A percentile compares a stretch with the other conserved stretches of the same genome.
These are phyloP conservation scores for Lithophane leautieri DNA, from an alignment of 2,888 invertebrate genomes.

Conservation along the genomic window DNA sequence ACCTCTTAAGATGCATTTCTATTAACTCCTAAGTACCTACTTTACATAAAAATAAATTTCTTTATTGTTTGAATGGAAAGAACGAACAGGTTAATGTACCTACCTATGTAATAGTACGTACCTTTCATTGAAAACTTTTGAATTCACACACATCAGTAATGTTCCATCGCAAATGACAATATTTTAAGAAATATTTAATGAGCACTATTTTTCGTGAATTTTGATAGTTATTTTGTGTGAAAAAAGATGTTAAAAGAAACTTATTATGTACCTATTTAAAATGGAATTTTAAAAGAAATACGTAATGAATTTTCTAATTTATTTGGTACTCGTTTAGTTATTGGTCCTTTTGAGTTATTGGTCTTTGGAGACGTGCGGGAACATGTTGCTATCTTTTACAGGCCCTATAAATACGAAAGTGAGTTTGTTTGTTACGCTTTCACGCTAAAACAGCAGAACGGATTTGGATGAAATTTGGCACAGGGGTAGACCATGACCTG, in stretches of 20 bases:
- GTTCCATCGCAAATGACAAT: slow-evolving; percentile 77
- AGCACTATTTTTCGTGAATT: slow-evolving; percentile 81
- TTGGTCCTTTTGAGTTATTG: slow-evolving; percentile 21
- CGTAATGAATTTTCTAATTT: slow-evolving; percentile 18
- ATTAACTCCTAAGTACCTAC: slow-evolving; percentile 16
- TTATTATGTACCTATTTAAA: slow-evolving; percentile 27
- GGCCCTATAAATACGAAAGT: no score
- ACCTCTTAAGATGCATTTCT: slow-evolving; percentile 19
- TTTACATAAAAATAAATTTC: neutral
- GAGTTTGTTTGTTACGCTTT: no score
- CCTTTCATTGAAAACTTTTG: slow-evolving; percentile 24
- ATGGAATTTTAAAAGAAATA: slow-evolving; percentile 33
- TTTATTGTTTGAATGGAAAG: slow-evolving; percentile 25
- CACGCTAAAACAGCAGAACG: no score
- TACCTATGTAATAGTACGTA: slow-evolving; percentile 11
- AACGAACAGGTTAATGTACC: neutral
- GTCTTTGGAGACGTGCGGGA: neutral
- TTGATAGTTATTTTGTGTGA: slow-evolving; percentile 66
- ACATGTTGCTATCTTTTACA: neutral
- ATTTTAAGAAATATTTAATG: slow-evolving; percentile 79
- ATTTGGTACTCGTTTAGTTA: slow-evolving; percentile 43
- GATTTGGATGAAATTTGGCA: no score
- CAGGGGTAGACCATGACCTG: no score
- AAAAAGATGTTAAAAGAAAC: slow-evolving; percentile 45
- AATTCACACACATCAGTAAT: slow-evolving; percentile 51